Base-by-base conservation (phyloP, 2,888 invertebrate genomes). In the Ectemnius continuus region DNA sequence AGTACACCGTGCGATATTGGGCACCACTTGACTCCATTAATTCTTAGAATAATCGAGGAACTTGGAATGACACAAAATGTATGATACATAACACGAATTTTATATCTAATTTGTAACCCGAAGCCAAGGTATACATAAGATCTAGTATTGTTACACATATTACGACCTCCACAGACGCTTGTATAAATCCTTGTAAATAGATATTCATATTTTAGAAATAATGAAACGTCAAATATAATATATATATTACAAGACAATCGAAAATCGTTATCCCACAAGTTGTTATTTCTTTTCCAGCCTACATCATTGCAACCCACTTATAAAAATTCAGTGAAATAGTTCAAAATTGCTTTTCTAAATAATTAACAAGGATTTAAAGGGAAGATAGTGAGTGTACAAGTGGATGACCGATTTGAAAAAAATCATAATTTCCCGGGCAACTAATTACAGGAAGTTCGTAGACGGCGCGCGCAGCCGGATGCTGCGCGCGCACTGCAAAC, bases 111-210 rank as follows among this genome's bases (percentile, higher is more conserved):
- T 52, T 47, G 6, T 52, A 52, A 52, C 16, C 16, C n/a, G 36
- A 36, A 36, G 36, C 36, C 36, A 36, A 36, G 36, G 36, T 36
- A 36, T 8, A 36, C 36, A 11, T 36, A 36, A 36, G 36, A 36
- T 36, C 36, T 36, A 45, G 14, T 70, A 57, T 64, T 61, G n/a
- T 48, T 78, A 61, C 67, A 70, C 68, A 77, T 80, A 77, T 36
- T 65, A 70, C 63, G 65, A 68, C 73, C 81, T 58, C 59, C 61
- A 69, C 71, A 79, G 79, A 78, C 78, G 57, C 67, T 75, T 87
- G 81, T 87, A 87, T 84, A 88, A 85, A 88, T 84, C 71, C 28
- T 80, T 88, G 87, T 88, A 87, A 87, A 86, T 88, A 86, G 66
- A 77, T 61, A 79, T 76, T 82, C 74, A 73, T 84, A 81, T 80